Conservation (phyloP, 2,888 invertebrate species). For the Drosophila neonasuta region DNA sequence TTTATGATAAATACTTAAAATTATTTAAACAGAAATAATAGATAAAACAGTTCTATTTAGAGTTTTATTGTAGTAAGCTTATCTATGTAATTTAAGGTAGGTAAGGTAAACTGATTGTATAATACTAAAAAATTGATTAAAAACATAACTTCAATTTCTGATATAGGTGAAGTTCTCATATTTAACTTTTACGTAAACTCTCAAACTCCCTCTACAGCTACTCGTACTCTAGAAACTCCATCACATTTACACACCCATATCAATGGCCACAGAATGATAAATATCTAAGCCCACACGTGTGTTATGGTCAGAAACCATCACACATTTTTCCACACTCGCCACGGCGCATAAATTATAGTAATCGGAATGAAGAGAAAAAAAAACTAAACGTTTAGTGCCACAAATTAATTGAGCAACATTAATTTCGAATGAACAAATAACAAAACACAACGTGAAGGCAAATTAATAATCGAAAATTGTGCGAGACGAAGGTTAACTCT, state of each 20-base stretch:
- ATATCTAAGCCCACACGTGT: conserved; percentile 53
- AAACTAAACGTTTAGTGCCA: conserved; percentile 72
- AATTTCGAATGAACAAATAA: conserved; percentile 55
- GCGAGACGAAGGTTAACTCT: conserved; percentile 47
- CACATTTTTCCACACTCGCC: conserved; percentile 50
- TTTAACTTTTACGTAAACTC: neutral
- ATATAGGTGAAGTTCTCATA: neutral
- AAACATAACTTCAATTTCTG: no score
- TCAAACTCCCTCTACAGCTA: neutral
- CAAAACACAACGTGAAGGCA: conserved; percentile 50
- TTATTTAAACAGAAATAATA: no score
- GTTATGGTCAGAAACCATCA: conserved; percentile 55
- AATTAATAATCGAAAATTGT: conserved; percentile 65
- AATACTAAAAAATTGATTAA: no score
- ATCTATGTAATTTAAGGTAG: no score
- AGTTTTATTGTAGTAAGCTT: no score
- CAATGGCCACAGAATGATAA: conserved; percentile 53
- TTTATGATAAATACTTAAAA: no score
- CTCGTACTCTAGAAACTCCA: conserved; percentile 27
- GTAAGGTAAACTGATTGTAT: no score
- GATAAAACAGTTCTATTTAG: no score
- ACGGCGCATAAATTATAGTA: conserved; percentile 46
- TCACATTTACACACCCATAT: conserved; percentile 72
- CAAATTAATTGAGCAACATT: conserved; percentile 78
- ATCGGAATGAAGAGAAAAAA: conserved; percentile 23